Evolutionary conservation across 2,888 invertebrate species (phyloP).

Genomic region (Operophtera brumata): DNA sequence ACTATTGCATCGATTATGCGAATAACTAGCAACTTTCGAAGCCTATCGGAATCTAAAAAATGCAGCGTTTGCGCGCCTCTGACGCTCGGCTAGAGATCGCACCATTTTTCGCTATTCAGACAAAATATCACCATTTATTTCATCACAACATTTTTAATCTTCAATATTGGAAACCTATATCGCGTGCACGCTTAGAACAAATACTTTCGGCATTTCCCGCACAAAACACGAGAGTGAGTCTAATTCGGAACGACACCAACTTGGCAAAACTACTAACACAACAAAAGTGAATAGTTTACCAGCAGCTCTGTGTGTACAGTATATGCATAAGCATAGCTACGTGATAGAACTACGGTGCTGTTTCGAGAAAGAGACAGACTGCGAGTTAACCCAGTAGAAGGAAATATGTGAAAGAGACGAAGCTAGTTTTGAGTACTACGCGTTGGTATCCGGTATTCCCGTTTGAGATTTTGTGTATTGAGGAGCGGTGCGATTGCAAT

Average conservation of each 20-base stretch:
- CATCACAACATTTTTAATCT: slow-evolving; percentile 33
- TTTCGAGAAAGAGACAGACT: slow-evolving; percentile 45
- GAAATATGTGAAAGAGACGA: slow-evolving; percentile 47
- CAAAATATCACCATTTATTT: slow-evolving; percentile 36
- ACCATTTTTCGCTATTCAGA: slow-evolving; percentile 49
- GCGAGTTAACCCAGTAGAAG: slow-evolving; percentile 11
- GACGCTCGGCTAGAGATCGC: slow-evolving; percentile 35
- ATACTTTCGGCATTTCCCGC: slow-evolving; percentile 51
- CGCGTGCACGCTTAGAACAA: slow-evolving; percentile 43
- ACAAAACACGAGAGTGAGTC: slow-evolving; percentile 51
- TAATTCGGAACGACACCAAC: slow-evolving; percentile 61
- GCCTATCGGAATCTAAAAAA: slow-evolving; percentile 53
- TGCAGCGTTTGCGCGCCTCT: slow-evolving; percentile 57
- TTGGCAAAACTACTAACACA: slow-evolving; percentile 65
- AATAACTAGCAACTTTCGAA: slow-evolving; percentile 56
- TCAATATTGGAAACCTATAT: slow-evolving; percentile 32
- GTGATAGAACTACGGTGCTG: slow-evolving; percentile 30
- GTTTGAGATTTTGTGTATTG: slow-evolving; percentile 65
- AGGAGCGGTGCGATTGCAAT: slow-evolving; percentile 51
- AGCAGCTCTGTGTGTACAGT: slow-evolving; percentile 40
- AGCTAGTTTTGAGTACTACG: slow-evolving; percentile 41
- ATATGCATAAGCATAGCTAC: slow-evolving; percentile 50
- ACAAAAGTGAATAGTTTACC: slow-evolving; percentile 67
- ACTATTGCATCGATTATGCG: slow-evolving; percentile 43
- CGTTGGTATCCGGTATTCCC: slow-evolving; percentile 70